Evolutionary conservation across 2,113 vertebrate genomes (phyloP), one percentile per base, ranked within the genome.

Genomic region (Lota lota): DNA sequence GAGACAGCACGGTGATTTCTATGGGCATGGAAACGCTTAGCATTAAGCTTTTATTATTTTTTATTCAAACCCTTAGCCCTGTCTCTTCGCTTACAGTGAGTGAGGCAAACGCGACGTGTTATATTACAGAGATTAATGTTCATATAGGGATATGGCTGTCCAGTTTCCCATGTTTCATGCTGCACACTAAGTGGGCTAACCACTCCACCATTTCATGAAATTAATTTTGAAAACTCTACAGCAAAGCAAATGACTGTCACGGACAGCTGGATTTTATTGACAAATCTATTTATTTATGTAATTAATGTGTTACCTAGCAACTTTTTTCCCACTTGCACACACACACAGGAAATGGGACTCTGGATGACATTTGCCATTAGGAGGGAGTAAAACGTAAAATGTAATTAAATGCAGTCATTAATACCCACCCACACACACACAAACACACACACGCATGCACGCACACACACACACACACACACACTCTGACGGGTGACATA

Each of bases 271-370:
- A 61, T 81, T 91, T 90, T 83, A 90, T 83, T 83, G 70, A 84
- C 62, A 72, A 66, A 75, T 73, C 69, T 85, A 85, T 91, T 89
- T 89, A 90, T 87, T 82, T 86, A 77, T 53, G 77, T 69, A 74
- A 87, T 86, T 87, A 85, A 77, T 56, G 70, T 75, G 81, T 88
- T 84, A 78, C 85, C 75, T 83, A 81, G 84, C 85, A 87, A 90
- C 85, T 81, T 68, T 73, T 69, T 81, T 75, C 72, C 79, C 76
- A 77, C 69, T 63, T 83, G 78, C 83, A 81, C 72, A 69, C 69
- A 66, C 57, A 69, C 67, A 76, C 82, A 89, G 28, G 73, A 68
- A 74, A 84, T 74, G 79, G 40, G 77, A 84, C 64, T 84, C 83
- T 78, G 82, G 82, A 87, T 79, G 75, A 59, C 61, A 80, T 83